Conservation (phyloP, 1,140 invertebrate genomes). For the Philotrypesis tridentata region DNA sequence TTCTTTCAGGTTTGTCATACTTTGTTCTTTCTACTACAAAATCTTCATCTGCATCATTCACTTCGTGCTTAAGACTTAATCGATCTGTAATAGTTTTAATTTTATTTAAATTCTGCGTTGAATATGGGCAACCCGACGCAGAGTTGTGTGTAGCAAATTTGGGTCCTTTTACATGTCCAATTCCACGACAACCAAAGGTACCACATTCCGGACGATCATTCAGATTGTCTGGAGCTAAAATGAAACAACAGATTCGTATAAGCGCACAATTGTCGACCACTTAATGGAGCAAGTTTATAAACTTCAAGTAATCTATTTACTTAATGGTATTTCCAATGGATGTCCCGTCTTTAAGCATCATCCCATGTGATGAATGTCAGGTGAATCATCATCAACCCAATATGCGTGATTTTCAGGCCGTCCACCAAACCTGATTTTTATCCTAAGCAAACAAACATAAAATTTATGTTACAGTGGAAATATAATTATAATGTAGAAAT, state of each 20-base stretch:
- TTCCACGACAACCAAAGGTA: conserved; percentile 85
- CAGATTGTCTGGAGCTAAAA: conserved; percentile 77
- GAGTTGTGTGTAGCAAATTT: conserved; percentile 85
- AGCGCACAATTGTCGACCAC: not conserved
- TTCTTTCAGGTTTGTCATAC: conserved; percentile 63
- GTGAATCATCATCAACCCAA: conserved; percentile 93
- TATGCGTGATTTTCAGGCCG: conserved; percentile 91
- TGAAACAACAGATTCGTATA: not conserved
- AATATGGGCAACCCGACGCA: conserved; percentile 89
- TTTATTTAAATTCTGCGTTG: conserved; percentile 80
- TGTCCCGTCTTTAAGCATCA: conserved; percentile 93
- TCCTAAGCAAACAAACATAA: conserved; percentile 63
- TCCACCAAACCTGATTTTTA: conserved; percentile 93
- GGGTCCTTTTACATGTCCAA: conserved; percentile 85
- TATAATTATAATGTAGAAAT: not conserved
- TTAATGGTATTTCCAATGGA: conserved; percentile 84
- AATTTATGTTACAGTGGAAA: not conserved
- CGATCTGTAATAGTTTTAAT: conserved; percentile 76
- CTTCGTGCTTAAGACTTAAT: conserved; percentile 68
- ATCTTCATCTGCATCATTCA: conserved; percentile 67
- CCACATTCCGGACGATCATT: conserved; percentile 79
- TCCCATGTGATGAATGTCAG: conserved; percentile 92
- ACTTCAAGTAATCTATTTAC: conserved; percentile 6
- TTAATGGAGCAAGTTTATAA: not conserved
- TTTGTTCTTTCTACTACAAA: conserved; percentile 59